Conservation (phyloP, 2,113 vertebrate genomes). For the Panurus biarmicus region DNA sequence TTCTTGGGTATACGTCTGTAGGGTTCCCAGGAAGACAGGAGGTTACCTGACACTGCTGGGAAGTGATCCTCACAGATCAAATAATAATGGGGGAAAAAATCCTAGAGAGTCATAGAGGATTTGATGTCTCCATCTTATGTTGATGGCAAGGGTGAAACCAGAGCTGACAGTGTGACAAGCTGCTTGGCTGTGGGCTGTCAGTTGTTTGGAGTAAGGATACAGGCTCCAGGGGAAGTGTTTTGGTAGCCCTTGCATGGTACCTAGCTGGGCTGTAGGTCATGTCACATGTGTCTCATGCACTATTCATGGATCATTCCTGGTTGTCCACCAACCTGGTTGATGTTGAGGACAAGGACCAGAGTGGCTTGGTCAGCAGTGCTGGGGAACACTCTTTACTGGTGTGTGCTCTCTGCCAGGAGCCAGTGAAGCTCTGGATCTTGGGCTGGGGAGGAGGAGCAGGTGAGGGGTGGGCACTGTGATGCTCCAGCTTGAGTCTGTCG, state of each 20-base stretch:
- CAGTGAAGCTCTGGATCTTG: background rate
- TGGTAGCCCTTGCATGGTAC: background rate
- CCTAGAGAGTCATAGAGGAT: background rate
- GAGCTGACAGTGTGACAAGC: constrained; percentile 6
- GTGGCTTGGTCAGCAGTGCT: background rate
- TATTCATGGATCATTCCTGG: background rate
- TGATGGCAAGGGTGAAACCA: background rate
- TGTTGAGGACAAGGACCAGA: background rate
- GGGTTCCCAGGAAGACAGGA: background rate
- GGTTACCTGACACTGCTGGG: background rate
- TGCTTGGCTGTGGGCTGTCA: background rate
- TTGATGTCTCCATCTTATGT: background rate
- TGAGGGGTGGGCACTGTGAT: fast-evolving
- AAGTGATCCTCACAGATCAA: background rate
- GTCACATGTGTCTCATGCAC: fast-evolving
- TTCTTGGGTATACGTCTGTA: background rate
- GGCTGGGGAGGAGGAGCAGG: background rate
- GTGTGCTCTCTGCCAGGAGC: background rate
- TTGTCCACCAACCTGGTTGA: background rate
- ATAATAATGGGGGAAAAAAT: background rate
- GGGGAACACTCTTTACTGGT: background rate
- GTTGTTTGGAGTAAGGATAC: background rate
- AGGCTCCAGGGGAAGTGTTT: background rate
- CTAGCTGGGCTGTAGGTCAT: background rate
- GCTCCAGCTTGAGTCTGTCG: background rate